Evolutionary conservation across 2,113 vertebrate genomes (phyloP), one percentile per base, ranked within the genome.

Genomic region (Burhinus bistriatus): DNA sequence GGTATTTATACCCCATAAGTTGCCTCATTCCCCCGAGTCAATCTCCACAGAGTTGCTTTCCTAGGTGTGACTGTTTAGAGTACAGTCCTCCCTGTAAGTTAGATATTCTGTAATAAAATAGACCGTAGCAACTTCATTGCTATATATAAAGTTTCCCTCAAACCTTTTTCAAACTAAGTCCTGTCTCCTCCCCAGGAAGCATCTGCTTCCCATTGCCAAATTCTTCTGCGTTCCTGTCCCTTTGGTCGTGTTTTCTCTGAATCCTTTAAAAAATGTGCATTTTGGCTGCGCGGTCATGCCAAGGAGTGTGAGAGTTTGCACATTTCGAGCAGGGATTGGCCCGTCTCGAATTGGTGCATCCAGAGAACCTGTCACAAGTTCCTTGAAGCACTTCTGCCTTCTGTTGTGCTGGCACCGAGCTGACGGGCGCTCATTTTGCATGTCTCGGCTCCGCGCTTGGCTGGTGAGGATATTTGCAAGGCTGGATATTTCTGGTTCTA

Each of bases 321-420:
- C 96, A 97, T 97, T 97, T 96, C 51, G 64, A 96, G 95, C 90
- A 93, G 82, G 96, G 95, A 96, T 97, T 97, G 96, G 96, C 96
- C 96, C 95, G 55, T 90, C 95, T 97, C 55, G 7, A 96, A 87
- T 93, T 97, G 96, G 97, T 97, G 97, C 95, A 97, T 97, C 96
- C 97, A 97, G 97, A 93, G 97, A 97, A 97, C 97, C 96, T 97
- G 97, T 97, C 97, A 96, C 96, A 97, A 97, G 96, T 96, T 97
- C 95, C 96, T 97, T 97, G 97, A 96, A 97, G 96, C 96, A 97
- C 97, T 97, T 97, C 96, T 96, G 97, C 97, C 96, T 97, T 97
- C 96, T 97, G 97, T 97, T 92, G 93, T 75, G 95, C 97, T 97
- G 96, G 97, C 95, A 96, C 76, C 5, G 79, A 95, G 96, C 88